Evolutionary conservation across 2,888 invertebrate genomes (phyloP), one percentile per base, ranked within the genome.

Genomic region (Pyrocoelia pectoralis): DNA sequence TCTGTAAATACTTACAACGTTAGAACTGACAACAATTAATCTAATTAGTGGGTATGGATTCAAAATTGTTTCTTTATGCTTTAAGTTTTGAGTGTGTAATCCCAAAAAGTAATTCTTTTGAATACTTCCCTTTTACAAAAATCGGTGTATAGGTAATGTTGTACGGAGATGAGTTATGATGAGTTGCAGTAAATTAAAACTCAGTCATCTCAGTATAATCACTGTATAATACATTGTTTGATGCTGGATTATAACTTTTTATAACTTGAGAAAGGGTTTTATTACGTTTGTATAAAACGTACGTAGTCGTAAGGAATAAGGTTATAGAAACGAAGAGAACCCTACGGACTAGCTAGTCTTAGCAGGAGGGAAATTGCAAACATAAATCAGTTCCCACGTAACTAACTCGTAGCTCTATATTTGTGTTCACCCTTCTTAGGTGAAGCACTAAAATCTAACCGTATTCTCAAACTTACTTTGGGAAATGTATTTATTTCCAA

Each of bases 361-460:
- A 70, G 69, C 71, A 70, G 72, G 72, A 72, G 74, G 75, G 74
- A 76, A 76, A 76, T 76, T 76, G 73, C 74, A 65, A 65, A 64
- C 72, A 73, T 76, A 76, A 76, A 76, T 76, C 74, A 75, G 65
- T 69, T 70, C 67, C 68, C 61, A 68, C 70, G 73, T 73, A 73
- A 73, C 73, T 73, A 73, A 73, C 70, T 72, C 70, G 68, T 69
- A 66, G 69, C 65, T 70, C 67, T 68, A 67, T 67, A 69, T 69
- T 68, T 69, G 64, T 66, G 62, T 59, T 60, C 63, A 49, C 66
- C 68, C 65, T 65, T 65, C 63, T 54, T 56, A 65, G 66, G 65
- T 65, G 53, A 38, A 48, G 59, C 51, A 59, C 58, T 63, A 57
- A 58, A 58, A 63, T 63, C 53, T 63, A 57, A 56, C 51, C 40